Base-by-base conservation (phyloP, 2,888 invertebrate species). In the Pterostichus niger region DNA sequence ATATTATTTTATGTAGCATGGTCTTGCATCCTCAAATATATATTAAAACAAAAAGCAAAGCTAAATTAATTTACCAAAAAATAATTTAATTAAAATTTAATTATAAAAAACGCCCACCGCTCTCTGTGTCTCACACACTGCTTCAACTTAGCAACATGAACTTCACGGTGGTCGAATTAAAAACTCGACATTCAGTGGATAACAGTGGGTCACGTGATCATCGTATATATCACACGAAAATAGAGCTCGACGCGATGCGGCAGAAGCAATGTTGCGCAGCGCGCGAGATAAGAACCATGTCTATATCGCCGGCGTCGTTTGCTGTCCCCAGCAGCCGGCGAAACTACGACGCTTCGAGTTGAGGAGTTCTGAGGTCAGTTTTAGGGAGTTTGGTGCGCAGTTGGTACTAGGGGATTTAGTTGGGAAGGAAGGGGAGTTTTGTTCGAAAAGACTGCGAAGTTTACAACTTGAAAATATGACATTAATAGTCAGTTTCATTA, bases 151-250 rank as follows among this genome's bases (percentile, higher is more conserved):
- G 52, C 52, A 52, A 4, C 52, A 9, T 52, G 9, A 13, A 6
- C 3, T 52, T 13, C 52, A 9, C 11, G 52, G 52, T 6, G 54
- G 2, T 15, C 9, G 54, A 54, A 54, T 54, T 54, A 54, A 54
- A 54, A 54, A 54, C 54, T 54, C 54, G 54, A 54, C 54, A 54
- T 54, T 54, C 54, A 54, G 54, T 3, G 6, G n/a, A 10, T 10
- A 54, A 7, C 54, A 6, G 11, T 9, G 0, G 54, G 54, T 54
- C 54, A 54, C 54, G 54, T 54, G 54, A 54, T 10, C n/a, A 15
- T 3, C 54, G n/a, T 5, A 54, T 54, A 54, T 54, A 54, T 54
- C 54, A 54, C 54, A n/a, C 9, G 54, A 15, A 54, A 54, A 15
- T n/a, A 5, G n/a, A 54, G 15, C 13, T 3, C n/a, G 54, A 0